Evolutionary conservation across 2,797 vertebrate genomes (phyloP).

Genomic region (Enteromius paludinosus): DNA sequence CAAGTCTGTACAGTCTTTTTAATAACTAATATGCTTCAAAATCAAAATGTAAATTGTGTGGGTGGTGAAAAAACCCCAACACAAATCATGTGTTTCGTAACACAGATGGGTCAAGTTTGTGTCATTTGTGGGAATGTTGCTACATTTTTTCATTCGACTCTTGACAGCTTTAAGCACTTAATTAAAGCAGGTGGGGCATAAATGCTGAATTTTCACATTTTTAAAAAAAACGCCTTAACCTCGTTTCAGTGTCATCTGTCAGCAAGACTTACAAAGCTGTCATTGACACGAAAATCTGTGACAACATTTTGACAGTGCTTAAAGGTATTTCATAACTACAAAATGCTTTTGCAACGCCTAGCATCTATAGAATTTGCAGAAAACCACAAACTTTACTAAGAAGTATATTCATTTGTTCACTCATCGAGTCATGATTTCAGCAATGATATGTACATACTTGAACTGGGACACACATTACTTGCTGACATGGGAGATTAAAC

Average conservation of each 20-base stretch:
- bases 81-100: too few species aligned
- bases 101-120: background rate
- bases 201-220: background rate
- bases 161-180: background rate
- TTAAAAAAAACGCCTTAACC: background rate
- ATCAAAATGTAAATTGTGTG: background rate
- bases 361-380: background rate
- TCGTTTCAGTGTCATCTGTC: background rate
- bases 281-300: background rate
- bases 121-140: too few species aligned
- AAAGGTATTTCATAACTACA: background rate
- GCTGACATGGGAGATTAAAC: constrained; percentile 33
- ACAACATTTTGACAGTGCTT: background rate
- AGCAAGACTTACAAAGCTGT: background rate
- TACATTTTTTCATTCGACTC: background rate
- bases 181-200: background rate
- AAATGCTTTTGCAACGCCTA: background rate
- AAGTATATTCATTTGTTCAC: background rate
- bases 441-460: background rate
- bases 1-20: background rate
- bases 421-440: background rate
- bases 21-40: background rate
- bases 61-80: background rate
- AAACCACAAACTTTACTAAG: background rate
- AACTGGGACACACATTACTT: background rate